Evolutionary conservation across 2,888 invertebrate genomes (phyloP).

Genomic region (Galerucella calmariensis): DNA sequence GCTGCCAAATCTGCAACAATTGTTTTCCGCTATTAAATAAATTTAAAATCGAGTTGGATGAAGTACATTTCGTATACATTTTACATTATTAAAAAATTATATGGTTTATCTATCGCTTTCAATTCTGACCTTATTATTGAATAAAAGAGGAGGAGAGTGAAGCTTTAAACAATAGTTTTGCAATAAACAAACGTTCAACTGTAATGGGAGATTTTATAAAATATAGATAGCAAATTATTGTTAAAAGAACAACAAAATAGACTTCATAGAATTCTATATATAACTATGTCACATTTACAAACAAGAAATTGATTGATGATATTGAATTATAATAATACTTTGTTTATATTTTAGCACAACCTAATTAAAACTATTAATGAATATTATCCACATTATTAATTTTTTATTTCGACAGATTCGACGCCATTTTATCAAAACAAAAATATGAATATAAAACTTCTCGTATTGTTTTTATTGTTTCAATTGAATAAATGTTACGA

Average conservation of each 20-base stretch:
- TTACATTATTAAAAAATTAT: too few relatives aligned
- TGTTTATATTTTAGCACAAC: background rate
- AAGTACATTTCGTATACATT: too few relatives aligned
- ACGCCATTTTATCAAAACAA: conserved; percentile 3
- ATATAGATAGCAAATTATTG: too few relatives aligned
- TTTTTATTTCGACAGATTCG: background rate
- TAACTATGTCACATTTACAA: background rate
- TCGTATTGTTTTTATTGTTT: background rate
- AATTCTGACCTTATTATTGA: too few relatives aligned
- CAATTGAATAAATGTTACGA: background rate
- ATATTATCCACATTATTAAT: background rate
- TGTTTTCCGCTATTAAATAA: conserved; percentile 36
- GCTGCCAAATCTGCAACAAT: conserved; percentile 81
- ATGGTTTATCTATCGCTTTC: too few relatives aligned
- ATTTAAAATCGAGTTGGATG: conserved; percentile 9
- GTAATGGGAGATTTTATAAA: too few relatives aligned
- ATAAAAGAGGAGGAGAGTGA: too few relatives aligned
- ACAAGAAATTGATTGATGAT: background rate
- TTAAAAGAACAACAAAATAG: background rate
- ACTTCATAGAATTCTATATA: background rate
- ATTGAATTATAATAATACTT: background rate
- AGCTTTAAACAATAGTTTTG: too few relatives aligned
- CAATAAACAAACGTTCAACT: too few relatives aligned
- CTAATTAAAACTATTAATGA: background rate
- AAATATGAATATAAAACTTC: background rate